Conservation (phyloP, 2,888 invertebrate genomes). For the Apeira syringaria region DNA sequence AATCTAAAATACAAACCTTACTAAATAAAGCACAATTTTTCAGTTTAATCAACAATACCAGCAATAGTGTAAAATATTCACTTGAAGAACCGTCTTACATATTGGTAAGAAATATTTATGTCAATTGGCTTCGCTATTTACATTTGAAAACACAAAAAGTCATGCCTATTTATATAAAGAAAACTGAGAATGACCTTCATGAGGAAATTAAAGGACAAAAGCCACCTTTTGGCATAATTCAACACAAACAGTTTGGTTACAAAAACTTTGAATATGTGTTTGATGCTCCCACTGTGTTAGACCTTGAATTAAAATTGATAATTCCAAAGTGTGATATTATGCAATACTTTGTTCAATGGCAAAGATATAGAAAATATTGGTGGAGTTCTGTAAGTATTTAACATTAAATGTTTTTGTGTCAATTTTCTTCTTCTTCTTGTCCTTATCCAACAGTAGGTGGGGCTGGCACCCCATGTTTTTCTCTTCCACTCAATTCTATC, state of each 20-base stretch:
- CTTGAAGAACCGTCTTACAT: constrained; percentile 55
- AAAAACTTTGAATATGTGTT: constrained; percentile 35
- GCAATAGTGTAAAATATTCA: constrained; percentile 38
- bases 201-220: constrained; percentile 8
- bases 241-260: constrained; percentile 13
- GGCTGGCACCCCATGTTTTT: too few species aligned
- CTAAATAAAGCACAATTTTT: constrained; percentile 58
- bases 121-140: constrained; percentile 61
- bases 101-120: constrained; percentile 59
- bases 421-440: too few species aligned
- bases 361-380: constrained; percentile 91
- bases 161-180: constrained; percentile 52
- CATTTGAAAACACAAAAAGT: constrained; percentile 54
- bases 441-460: too few species aligned
- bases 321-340: constrained; percentile 75
- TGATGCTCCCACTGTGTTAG: constrained; percentile 34
- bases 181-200: constrained; percentile 20
- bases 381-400: constrained; percentile 89
- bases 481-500: too few species aligned
- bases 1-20: constrained; percentile 55
- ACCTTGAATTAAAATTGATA: constrained; percentile 65
- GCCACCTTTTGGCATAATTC: constrained; percentile 48
- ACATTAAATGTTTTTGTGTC: too few species aligned
- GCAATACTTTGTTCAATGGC: constrained; percentile 89
- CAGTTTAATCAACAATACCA: constrained; percentile 37